Evolutionary conservation across 2,797 vertebrate genomes (phyloP).

Genomic region (Ibycter americanus): DNA sequence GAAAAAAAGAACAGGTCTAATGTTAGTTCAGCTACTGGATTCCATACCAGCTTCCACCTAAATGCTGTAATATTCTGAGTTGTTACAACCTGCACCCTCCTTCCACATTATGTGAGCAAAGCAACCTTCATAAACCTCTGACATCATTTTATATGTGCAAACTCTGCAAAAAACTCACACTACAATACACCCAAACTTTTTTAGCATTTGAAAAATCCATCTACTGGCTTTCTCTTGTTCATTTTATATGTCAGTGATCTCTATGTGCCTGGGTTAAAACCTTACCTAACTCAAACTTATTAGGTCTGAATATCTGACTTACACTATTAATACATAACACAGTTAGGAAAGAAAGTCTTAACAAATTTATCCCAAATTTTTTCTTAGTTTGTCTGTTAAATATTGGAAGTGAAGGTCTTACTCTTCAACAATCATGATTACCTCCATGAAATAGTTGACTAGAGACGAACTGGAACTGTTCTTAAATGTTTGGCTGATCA

Average conservation of each 20-base stretch:
- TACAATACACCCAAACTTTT: not conserved
- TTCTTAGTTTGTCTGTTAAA: not conserved
- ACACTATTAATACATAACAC: not conserved
- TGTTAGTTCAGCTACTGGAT: not conserved
- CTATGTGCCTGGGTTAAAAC: not conserved
- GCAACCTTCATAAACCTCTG: not conserved
- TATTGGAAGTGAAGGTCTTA: not conserved
- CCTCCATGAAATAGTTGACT: conserved; percentile 86
- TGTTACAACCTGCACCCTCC: not conserved
- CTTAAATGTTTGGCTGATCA: conserved; percentile 84
- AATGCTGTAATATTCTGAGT: not conserved
- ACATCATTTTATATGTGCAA: not conserved
- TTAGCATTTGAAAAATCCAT: not conserved
- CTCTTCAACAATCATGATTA: conserved; percentile 39
- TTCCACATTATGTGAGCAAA: not conserved
- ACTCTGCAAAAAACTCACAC: not conserved
- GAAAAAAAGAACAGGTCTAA: not conserved
- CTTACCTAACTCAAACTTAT: not conserved
- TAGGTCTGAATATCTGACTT: not conserved
- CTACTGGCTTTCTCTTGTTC: not conserved
- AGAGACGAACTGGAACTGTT: conserved; percentile 82
- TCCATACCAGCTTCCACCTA: not conserved
- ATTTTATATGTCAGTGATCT: not conserved
- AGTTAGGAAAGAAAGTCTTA: not conserved
- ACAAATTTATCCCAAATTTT: not conserved